Evolutionary conservation across 2,888 invertebrate species (phyloP).

Genomic region (Eulithis prunata): DNA sequence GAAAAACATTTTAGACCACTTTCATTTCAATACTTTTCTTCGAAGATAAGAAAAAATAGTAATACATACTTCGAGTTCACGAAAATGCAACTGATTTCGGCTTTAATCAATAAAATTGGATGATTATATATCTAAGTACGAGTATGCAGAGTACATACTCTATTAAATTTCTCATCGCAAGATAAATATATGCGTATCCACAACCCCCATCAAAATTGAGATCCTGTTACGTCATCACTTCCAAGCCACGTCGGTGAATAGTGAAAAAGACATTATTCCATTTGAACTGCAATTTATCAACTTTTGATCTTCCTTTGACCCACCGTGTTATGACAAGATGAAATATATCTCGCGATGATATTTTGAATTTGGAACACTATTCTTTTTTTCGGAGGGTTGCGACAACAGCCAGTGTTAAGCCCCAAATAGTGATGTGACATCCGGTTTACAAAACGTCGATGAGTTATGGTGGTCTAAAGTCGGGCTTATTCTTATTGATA

Average conservation of each 20-base stretch:
- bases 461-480: conserved; percentile 66
- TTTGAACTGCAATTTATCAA: conserved; percentile 83
- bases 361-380: conserved; percentile 69
- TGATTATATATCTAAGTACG: no score
- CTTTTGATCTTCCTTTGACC: conserved; percentile 77
- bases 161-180: conserved; percentile 27
- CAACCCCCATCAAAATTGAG: conserved; percentile 57
- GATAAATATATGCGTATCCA: conserved; percentile 41
- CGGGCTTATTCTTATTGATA: conserved; percentile 57
- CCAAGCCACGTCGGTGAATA: conserved; percentile 62
- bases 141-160: background rate
- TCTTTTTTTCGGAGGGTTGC: conserved; percentile 51
- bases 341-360: conserved; percentile 80
- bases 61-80: no score
- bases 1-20: no score
- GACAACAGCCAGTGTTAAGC: conserved; percentile 51
- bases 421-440: conserved; percentile 74
- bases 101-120: no score
- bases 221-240: conserved; percentile 76
- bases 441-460: conserved; percentile 69
- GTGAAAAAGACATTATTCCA: conserved; percentile 84
- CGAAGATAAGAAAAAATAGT: no score
- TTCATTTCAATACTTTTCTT: no score
- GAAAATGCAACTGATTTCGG: no score
- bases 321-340: conserved; percentile 83